phyloP scores from a whole-genome alignment of 2,797 vertebrate genomes.

The Rhinophrynus dorsalis region DNA sequence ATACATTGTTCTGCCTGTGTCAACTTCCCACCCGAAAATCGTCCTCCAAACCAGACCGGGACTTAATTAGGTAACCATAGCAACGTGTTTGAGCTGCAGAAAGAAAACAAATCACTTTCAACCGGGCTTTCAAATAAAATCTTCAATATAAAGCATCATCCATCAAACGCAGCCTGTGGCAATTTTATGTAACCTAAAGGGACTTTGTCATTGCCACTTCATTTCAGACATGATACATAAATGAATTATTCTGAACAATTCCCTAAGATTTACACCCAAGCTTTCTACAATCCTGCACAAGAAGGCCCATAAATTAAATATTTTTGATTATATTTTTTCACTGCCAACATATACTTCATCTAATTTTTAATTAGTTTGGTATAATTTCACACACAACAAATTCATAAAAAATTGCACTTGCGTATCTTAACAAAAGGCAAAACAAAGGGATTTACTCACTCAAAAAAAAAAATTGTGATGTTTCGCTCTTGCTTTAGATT shows the following conservation, averaged over 20 bases:
- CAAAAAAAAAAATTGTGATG: too few species aligned
- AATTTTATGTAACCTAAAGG: conserved; percentile 4
- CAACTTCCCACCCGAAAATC: conserved; percentile 13
- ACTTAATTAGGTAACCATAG: conserved; percentile 42
- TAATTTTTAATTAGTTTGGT: too few species aligned
- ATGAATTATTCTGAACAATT: not conserved
- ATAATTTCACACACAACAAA: too few species aligned
- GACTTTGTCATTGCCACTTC: not conserved
- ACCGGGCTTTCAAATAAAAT: conserved; percentile 36
- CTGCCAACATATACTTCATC: too few species aligned
- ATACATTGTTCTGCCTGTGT: conserved; percentile 4
- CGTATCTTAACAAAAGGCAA: too few species aligned
- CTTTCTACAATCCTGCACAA: too few species aligned
- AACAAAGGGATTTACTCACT: too few species aligned
- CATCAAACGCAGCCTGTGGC: conserved; percentile 25
- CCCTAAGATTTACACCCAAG: not conserved
- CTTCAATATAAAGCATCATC: conserved; percentile 32
- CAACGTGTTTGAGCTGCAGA: conserved; percentile 28
- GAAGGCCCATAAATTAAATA: too few species aligned
- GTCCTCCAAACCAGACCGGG: conserved; percentile 5
- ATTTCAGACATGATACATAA: not conserved
- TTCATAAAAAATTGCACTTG: too few species aligned
- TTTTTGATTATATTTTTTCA: too few species aligned
- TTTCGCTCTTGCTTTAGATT: too few species aligned
- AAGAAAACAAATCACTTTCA: conserved; percentile 41